A percentile compares a stretch with the other conserved stretches of the same genome.
phyloP scores from a whole-genome alignment of 2,797 vertebrate species.

The Takifugu rubripes region DNA sequence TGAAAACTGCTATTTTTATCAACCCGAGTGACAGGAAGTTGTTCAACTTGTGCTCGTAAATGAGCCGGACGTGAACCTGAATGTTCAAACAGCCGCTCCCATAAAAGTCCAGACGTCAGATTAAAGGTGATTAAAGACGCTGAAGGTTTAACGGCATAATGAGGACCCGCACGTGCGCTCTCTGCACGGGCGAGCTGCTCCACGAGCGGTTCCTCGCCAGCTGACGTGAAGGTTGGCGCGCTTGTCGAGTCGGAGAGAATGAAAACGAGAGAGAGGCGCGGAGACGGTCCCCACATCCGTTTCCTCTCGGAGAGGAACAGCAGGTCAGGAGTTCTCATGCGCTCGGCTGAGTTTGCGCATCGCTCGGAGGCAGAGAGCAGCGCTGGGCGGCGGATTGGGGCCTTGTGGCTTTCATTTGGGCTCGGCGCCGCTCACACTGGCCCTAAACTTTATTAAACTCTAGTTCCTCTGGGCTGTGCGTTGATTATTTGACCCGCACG shows the following conservation, averaged over 20 bases:
- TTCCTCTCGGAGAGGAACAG: conserved; percentile 54
- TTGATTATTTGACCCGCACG: neutral
- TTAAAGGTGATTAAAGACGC: no score
- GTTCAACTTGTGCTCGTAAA: no score
- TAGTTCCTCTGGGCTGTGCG: no score
- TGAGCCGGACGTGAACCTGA: no score
- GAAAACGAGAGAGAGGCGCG: neutral
- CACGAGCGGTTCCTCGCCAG: conserved; percentile 4
- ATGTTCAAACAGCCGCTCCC: no score
- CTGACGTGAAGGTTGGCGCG: conserved; percentile 19
- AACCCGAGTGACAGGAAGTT: no score
- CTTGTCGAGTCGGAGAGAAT: conserved; percentile 10
- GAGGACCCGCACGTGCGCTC: no score
- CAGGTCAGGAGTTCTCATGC: conserved; percentile 42
- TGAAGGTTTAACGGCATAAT: no score
- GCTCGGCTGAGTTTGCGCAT: conserved; percentile 35
- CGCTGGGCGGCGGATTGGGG: neutral
- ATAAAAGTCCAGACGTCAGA: no score
- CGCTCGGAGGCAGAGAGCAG: conserved; percentile 21
- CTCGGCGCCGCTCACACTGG: neutral
- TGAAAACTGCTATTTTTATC: no score
- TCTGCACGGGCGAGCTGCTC: neutral
- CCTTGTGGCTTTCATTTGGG: neutral
- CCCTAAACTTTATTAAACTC: no score
- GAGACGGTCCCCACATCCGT: conserved; percentile 47